Conservation (phyloP, 2,888 invertebrate genomes). For the Hesperia comma region DNA sequence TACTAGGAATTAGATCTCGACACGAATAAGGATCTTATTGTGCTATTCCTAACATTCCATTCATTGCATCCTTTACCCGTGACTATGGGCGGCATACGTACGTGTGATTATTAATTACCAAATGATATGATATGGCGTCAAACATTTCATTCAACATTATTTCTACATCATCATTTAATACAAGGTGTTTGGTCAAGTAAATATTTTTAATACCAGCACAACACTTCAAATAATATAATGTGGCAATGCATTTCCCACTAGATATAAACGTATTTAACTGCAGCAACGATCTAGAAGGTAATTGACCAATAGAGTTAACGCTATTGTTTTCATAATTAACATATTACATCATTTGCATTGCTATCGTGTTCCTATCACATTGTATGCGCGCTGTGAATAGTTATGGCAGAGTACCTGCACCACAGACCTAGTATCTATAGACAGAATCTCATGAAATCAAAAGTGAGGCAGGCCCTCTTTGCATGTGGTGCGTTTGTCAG, state of each 20-base stretch:
- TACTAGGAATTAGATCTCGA: constrained; percentile 39
- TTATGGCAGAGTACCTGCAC: not conserved
- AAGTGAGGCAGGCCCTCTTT: too few species aligned
- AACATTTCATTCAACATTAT: constrained; percentile 8
- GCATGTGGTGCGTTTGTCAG: too few species aligned
- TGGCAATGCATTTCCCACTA: constrained; percentile 20
- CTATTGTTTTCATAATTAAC: constrained; percentile 26
- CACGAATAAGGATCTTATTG: constrained; percentile 40
- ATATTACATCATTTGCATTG: constrained; percentile 12
- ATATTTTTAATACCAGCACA: not conserved
- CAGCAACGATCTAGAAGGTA: constrained; percentile 10
- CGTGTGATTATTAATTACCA: too few species aligned
- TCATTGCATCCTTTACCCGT: not conserved
- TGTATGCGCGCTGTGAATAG: constrained; percentile 6
- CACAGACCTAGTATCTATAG: too few species aligned
- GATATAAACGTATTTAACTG: constrained; percentile 5
- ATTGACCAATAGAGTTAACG: constrained; percentile 22
- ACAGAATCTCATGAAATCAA: too few species aligned
- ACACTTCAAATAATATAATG: constrained; percentile 9
- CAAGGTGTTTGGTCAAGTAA: not conserved
- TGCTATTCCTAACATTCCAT: constrained; percentile 24
- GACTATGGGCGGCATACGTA: too few species aligned
- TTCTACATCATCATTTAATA: not conserved
- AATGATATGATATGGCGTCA: constrained; percentile 15
- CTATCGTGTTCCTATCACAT: constrained; percentile 18